Conservation (phyloP, 1,140 invertebrate genomes). For the Himalopsyche phryganea region DNA sequence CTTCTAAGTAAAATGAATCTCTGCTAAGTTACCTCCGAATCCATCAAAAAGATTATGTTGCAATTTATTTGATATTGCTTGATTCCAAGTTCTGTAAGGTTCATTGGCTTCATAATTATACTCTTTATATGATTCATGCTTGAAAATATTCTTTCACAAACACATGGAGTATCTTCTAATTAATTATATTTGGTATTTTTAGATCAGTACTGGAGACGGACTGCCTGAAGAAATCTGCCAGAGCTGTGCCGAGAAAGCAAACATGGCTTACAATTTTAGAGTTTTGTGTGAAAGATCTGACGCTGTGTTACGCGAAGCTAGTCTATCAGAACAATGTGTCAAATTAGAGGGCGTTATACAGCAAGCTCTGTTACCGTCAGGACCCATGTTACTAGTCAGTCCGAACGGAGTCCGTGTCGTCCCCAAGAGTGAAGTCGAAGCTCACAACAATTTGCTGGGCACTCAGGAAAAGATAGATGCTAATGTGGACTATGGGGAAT, state of each 20-base stretch:
- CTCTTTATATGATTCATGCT: too few relatives aligned
- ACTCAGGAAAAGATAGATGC: too few relatives aligned
- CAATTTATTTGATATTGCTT: too few relatives aligned
- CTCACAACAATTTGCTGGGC: background rate
- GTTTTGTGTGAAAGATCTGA: conserved; percentile 22
- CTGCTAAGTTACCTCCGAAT: too few relatives aligned
- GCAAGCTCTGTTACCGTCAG: background rate
- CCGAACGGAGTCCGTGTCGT: conserved; percentile 2
- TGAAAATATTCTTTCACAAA: too few relatives aligned
- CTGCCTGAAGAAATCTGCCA: conserved; percentile 26
- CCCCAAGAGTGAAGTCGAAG: background rate
- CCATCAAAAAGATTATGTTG: too few relatives aligned
- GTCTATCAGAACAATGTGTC: conserved; percentile 4
- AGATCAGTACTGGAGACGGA: conserved; percentile 22
- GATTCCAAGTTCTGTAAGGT: too few relatives aligned
- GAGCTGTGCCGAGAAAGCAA: conserved; percentile 23
- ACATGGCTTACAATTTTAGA: conserved; percentile 28
- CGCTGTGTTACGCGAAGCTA: conserved; percentile 15
- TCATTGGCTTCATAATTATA: too few relatives aligned
- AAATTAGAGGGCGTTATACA: conserved; percentile 15
- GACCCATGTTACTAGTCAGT: conserved; percentile 1
- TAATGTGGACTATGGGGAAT: too few relatives aligned
- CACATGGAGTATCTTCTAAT: too few relatives aligned
- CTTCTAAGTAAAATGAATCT: too few relatives aligned
- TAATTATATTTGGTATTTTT: too few relatives aligned